Percentiles rank a stretch among this genome's conserved stretches.
phyloP scores from a whole-genome alignment of 1,140 invertebrate species.

The Panagrolaimus sp. region DNA sequence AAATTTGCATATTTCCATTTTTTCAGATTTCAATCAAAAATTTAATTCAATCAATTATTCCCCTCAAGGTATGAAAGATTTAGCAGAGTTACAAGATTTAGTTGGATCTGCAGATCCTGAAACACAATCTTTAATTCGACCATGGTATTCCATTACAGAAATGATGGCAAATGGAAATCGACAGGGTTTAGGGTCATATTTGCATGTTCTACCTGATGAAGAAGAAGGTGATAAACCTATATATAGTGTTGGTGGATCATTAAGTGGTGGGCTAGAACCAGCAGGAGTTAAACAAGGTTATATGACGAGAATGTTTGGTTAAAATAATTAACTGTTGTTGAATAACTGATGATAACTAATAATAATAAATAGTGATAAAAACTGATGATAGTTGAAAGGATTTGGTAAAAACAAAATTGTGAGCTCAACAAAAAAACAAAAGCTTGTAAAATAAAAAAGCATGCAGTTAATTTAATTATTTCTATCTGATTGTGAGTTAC shows the following conservation, averaged over 20 bases:
- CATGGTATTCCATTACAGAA: constrained; percentile 40
- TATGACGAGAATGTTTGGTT: constrained; percentile 37
- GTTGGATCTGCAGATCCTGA: constrained; percentile 38
- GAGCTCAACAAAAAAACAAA: no score
- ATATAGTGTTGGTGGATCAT: constrained; percentile 38
- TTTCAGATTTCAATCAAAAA: neutral
- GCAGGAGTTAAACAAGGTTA: constrained; percentile 39
- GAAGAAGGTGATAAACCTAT: constrained; percentile 36
- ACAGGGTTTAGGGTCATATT: constrained; percentile 39
- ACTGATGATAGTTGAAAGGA: no score
- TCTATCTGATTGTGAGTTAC: no score
- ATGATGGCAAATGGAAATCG: constrained; percentile 41
- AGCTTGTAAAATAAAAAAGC: no score
- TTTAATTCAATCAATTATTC: constrained; percentile 21
- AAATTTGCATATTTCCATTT: neutral
- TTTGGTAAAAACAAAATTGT: no score
- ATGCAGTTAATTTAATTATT: no score
- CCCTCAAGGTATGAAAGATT: constrained; percentile 39
- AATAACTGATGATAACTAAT: no score
- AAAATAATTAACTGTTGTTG: neutral
- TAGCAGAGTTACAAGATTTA: constrained; percentile 34
- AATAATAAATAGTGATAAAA: no score
- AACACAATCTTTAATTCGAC: constrained; percentile 28
- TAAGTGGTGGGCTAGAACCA: constrained; percentile 37
- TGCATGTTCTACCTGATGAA: constrained; percentile 39